phyloP scores from a whole-genome alignment of 2,888 invertebrate genomes.

The Brenthis hecate region DNA sequence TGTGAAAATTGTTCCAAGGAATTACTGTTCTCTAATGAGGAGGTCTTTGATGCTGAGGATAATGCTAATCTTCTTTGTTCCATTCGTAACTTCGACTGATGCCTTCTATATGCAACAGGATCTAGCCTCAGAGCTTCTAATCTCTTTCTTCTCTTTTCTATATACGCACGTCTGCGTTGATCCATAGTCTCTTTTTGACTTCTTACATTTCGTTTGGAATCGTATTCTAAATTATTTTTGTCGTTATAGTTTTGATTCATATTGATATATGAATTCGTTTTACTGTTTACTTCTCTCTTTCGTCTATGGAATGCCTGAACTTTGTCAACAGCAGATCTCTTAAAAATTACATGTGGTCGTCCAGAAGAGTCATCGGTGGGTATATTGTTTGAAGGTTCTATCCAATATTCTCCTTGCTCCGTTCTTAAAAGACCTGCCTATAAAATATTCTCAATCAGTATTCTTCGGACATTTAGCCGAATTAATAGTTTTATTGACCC shows the following conservation, averaged over 20 bases:
- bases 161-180: constrained; percentile 62
- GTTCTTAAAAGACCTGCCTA: constrained; percentile 87
- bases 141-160: constrained; percentile 63
- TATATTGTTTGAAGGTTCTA: constrained; percentile 86
- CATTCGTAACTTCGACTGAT: constrained; percentile 60
- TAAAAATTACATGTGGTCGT: constrained; percentile 86
- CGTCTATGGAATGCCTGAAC: constrained; percentile 66
- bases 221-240: constrained; percentile 72
- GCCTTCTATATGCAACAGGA: constrained; percentile 67
- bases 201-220: constrained; percentile 67
- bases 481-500: neutral
- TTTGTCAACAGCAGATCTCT: constrained; percentile 84
- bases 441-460: constrained; percentile 31
- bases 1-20: constrained; percentile 53
- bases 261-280: constrained; percentile 46
- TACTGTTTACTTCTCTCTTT: constrained; percentile 59
- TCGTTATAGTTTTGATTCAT: constrained; percentile 67
- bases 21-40: constrained; percentile 59
- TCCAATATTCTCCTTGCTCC: constrained; percentile 86
- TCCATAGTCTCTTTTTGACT: constrained; percentile 83
- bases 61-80: constrained; percentile 59
- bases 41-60: constrained; percentile 52
- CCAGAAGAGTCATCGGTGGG: constrained; percentile 57
- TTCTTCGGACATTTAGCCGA: neutral
- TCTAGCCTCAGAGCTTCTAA: constrained; percentile 68